phyloP scores from a whole-genome alignment of 2,888 invertebrate species.

The Amphipoea lucens region DNA sequence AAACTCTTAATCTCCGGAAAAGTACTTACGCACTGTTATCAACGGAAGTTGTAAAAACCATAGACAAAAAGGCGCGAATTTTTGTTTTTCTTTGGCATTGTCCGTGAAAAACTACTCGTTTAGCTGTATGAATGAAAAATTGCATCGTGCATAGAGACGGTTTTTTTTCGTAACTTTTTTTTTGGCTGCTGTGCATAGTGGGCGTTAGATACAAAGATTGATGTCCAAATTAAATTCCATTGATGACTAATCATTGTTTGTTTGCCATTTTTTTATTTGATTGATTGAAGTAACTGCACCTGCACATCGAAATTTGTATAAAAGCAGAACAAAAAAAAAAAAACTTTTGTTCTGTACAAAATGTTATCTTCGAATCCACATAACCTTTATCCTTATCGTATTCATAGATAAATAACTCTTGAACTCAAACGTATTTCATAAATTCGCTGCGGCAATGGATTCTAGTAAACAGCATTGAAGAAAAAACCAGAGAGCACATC shows the following conservation, averaged over 20 bases:
- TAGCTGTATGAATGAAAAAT: slow-evolving; percentile 22
- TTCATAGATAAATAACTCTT: slow-evolving; percentile 36
- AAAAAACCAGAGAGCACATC: slow-evolving; percentile 16
- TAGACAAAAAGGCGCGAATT: slow-evolving; percentile 32
- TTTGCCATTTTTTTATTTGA: not conserved
- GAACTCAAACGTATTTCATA: slow-evolving; percentile 10
- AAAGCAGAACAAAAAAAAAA: not conserved
- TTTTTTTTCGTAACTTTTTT: slow-evolving; percentile 1
- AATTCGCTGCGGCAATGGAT: slow-evolving; percentile 21
- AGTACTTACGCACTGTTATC: slow-evolving; percentile 19
- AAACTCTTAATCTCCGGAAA: not conserved
- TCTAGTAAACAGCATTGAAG: slow-evolving; percentile 22
- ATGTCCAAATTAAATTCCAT: slow-evolving; percentile 5
- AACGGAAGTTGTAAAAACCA: slow-evolving; percentile 36
- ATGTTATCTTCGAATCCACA: not conserved
- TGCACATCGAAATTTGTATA: not conserved
- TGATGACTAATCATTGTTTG: slow-evolving; percentile 2
- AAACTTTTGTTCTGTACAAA: not conserved
- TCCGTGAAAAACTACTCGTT: not conserved
- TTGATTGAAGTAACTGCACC: not conserved
- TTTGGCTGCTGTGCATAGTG: not conserved
- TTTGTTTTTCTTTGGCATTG: slow-evolving; percentile 29
- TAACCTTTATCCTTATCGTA: slow-evolving; percentile 14
- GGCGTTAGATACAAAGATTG: slow-evolving; percentile 7
- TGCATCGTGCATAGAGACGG: not conserved